Conservation (phyloP, 2,113 vertebrate species). For the Neopipo cinnamomea region DNA sequence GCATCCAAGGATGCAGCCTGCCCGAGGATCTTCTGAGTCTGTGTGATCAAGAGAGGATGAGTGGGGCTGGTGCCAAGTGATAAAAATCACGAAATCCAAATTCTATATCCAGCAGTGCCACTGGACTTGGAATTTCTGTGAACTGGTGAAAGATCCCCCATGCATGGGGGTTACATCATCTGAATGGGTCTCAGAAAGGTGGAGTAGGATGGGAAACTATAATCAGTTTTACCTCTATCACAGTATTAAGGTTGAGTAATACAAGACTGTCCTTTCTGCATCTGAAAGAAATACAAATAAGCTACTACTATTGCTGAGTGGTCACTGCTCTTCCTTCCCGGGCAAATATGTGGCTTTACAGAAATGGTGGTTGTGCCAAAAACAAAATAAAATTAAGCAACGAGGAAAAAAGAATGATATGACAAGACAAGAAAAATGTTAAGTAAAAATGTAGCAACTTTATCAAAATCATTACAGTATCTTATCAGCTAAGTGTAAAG, state of each 20-base stretch:
- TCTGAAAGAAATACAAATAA: not conserved
- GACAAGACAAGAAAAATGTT: not conserved
- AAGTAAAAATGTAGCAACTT: not conserved
- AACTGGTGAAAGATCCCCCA: not conserved
- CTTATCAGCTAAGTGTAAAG: not conserved
- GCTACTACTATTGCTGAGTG: not conserved
- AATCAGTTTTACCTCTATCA: not conserved
- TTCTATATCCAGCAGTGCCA: not conserved
- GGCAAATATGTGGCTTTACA: not conserved
- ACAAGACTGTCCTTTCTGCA: not conserved
- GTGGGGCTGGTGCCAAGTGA: not conserved
- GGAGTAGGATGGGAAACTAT: not conserved
- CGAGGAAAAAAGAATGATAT: not conserved
- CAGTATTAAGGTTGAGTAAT: not conserved
- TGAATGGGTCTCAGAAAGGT: not conserved
- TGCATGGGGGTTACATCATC: not conserved
- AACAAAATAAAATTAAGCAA: not conserved
- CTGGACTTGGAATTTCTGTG: not conserved
- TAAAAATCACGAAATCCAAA: not conserved
- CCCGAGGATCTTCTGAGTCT: not conserved
- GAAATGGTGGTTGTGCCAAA: not conserved
- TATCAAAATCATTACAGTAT: not conserved
- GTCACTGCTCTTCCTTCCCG: not conserved
- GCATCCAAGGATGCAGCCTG: not conserved
- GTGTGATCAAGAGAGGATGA: not conserved